Percentiles rank a stretch among this genome's conserved stretches.
Conservation (phyloP, 2,888 invertebrate genomes). For the Cordilura impudica region DNA sequence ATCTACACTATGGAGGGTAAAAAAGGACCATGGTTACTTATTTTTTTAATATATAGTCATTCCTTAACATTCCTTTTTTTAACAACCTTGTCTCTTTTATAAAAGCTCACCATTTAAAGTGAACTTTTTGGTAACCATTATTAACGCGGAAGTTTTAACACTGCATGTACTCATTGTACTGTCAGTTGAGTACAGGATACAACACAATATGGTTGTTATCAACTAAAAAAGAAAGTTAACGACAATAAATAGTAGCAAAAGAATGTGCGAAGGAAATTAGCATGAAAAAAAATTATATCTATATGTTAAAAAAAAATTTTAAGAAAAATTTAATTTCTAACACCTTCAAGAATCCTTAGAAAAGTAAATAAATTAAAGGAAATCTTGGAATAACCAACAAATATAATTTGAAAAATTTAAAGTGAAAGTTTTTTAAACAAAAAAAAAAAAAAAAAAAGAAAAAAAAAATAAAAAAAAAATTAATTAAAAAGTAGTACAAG, state of each 20-base stretch:
- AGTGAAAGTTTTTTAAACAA: conserved; percentile 31
- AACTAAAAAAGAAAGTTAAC: conserved; percentile 41
- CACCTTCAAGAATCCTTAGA: neutral
- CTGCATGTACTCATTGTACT: conserved; percentile 59
- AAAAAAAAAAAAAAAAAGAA: conserved; percentile 33
- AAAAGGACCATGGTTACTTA: neutral
- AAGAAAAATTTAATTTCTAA: neutral
- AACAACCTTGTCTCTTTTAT: conserved; percentile 32
- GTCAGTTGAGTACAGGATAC: conserved; percentile 77
- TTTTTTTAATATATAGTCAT: neutral
- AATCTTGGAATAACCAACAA: too few relatives aligned
- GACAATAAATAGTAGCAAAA: conserved; percentile 53
- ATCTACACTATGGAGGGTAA: too few relatives aligned
- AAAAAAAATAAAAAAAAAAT: conserved; percentile 37
- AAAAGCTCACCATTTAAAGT: conserved; percentile 36
- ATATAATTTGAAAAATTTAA: neutral
- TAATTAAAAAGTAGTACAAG: conserved; percentile 25
- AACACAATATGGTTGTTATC: conserved; percentile 65
- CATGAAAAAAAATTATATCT: conserved; percentile 35
- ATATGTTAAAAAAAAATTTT: conserved; percentile 33
- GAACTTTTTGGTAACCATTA: conserved; percentile 56
- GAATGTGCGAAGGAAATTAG: conserved; percentile 51
- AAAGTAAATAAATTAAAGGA: conserved; percentile 2
- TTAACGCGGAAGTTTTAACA: conserved; percentile 50
- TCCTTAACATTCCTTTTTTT: neutral